Evolutionary conservation across 2,113 vertebrate genomes (phyloP), one percentile per base, ranked within the genome.

Genomic region (Mirounga angustirostris): DNA sequence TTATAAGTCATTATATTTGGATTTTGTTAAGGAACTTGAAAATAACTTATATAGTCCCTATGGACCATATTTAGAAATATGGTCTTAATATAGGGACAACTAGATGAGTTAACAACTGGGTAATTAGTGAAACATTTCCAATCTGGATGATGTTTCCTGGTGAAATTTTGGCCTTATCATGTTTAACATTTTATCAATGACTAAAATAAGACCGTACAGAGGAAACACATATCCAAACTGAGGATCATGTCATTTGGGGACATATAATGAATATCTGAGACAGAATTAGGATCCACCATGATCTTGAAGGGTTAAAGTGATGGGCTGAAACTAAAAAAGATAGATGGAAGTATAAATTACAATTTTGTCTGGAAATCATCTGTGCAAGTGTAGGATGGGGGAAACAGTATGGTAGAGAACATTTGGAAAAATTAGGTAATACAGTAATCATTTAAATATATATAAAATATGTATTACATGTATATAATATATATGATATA

Each of bases 391-490:
- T 14, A 80, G 22, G 4, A 19, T 52, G 30, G 36, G 22, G 15
- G 43, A 90, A 76, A 15, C 13, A 76, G 19, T 4, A 30, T 92
- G 56, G 9, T 12, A 89, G 40, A 65, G 30, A 26, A 4, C 26
- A 61, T 84, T 69, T 96, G n/a, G 40, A 92, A 95, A 95, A 89
- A 73, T 16, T 30, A 78, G 43, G 8, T 71, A 71, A 19, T 71
- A 12, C 14, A 2, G 15, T 50, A 50, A 30, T 50, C 7, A 76
- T 18, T 16, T 76, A 50, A 58, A 52, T n/a, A 28, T 21, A 8
- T 69, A 54, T 16, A 54, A 67, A 56, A 21, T 3, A 24, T 28
- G 7, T 8, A 6, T 59, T 52, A 86, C 2, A 12, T 52, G 46
- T 21, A 52, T 33, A 54, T 19, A 52, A 54, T 33, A 6, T n/a